phyloP scores from a whole-genome alignment of 2,113 vertebrate genomes.

The Zosterops pallidus region DNA sequence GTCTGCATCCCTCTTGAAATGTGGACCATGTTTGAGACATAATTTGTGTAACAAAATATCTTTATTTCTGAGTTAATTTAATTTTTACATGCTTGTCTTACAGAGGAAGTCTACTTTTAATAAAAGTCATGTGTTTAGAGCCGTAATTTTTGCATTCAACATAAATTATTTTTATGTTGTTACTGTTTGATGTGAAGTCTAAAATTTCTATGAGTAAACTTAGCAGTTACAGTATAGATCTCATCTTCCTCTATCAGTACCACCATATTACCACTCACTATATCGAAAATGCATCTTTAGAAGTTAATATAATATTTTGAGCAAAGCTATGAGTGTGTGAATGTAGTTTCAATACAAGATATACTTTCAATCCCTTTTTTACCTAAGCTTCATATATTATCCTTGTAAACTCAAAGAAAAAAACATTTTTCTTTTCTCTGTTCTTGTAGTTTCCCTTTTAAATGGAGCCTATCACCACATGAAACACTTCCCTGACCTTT shows the following conservation, averaged over 20 bases:
- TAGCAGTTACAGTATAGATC: neutral
- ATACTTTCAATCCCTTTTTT: neutral
- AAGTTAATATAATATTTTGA: neutral
- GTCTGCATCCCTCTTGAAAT: slow-evolving; percentile 30
- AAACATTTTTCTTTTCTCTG: neutral
- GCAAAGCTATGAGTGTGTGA: neutral
- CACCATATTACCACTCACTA: neutral
- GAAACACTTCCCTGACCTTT: slow-evolving; percentile 58
- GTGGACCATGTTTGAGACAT: slow-evolving; percentile 31
- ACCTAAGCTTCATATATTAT: neutral
- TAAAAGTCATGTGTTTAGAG: slow-evolving; percentile 52
- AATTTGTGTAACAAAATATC: slow-evolving; percentile 66
- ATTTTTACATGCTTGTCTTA: slow-evolving; percentile 60
- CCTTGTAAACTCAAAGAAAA: neutral
- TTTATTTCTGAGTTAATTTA: slow-evolving; percentile 65
- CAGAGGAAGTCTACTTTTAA: slow-evolving; percentile 60
- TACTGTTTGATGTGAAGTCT: slow-evolving; percentile 47
- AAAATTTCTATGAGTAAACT: neutral
- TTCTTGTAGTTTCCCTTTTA: slow-evolving; percentile 14
- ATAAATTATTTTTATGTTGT: slow-evolving; percentile 36
- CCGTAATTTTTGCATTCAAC: slow-evolving; percentile 38
- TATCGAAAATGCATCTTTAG: neutral
- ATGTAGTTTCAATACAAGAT: neutral
- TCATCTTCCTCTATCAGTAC: neutral
- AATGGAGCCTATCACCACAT: neutral